phyloP scores from a whole-genome alignment of 2,797 vertebrate species.

The Cottoperca gobio region DNA sequence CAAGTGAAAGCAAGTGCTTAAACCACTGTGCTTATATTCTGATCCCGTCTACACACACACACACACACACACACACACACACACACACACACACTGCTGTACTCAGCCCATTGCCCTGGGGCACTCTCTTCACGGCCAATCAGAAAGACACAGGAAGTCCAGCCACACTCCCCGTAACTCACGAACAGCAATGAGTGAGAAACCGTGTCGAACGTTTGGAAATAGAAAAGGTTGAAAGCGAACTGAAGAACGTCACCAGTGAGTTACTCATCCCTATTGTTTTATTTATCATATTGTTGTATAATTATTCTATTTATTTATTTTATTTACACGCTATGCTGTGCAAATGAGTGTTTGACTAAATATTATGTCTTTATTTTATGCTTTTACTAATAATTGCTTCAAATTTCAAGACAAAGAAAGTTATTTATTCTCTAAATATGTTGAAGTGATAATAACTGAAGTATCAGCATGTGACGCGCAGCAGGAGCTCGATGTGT shows the following conservation, averaged over 20 bases:
- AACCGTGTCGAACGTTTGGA: conserved; percentile 47
- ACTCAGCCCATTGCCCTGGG: conserved; percentile 41
- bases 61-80: background rate
- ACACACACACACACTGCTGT: conserved; percentile 16
- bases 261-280: conserved; percentile 31
- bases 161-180: conserved; percentile 53
- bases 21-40: too few species aligned
- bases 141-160: conserved; percentile 79
- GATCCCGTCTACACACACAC: background rate
- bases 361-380: conserved; percentile 4
- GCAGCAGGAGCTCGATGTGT: background rate
- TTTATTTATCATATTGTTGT: background rate
- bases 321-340: background rate
- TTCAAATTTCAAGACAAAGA: background rate
- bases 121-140: conserved; percentile 73
- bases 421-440: background rate
- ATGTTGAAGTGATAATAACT: background rate
- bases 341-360: background rate
- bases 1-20: conserved; percentile 22
- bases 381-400: background rate
- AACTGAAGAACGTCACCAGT: conserved; percentile 42
- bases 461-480: conserved; percentile 7
- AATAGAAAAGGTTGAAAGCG: conserved; percentile 23
- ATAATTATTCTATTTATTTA: too few species aligned
- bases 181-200: conserved; percentile 47